These are phyloP conservation scores for Morelia viridis DNA, from an alignment of 2,797 vertebrate species.

Conservation along the genomic window DNA sequence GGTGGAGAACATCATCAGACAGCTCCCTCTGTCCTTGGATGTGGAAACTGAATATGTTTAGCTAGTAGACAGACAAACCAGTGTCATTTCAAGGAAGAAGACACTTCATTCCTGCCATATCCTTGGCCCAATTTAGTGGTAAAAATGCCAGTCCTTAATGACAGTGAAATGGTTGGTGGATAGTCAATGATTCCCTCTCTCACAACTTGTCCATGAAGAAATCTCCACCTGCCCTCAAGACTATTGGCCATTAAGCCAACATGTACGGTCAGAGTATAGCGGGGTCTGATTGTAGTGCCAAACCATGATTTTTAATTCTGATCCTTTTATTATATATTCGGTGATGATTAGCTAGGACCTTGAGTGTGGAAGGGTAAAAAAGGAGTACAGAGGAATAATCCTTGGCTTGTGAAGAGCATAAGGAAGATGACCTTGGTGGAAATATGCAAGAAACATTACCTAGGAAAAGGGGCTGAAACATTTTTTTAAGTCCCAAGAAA, in stretches of 20 bases:
- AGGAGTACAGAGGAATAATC: not conserved
- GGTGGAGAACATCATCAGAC: not conserved
- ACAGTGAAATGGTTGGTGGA: not conserved
- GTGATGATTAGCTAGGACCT: not conserved
- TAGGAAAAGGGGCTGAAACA: not conserved
- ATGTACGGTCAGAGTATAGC: not conserved
- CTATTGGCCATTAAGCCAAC: not conserved
- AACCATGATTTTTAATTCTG: not conserved
- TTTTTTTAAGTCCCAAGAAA: not conserved
- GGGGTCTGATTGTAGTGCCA: not conserved
- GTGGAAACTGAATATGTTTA: not conserved
- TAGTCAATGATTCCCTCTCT: not conserved
- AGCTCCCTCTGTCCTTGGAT: not conserved
- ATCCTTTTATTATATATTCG: not conserved
- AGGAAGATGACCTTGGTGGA: not conserved
- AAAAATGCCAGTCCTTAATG: not conserved
- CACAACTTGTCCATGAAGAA: not conserved
- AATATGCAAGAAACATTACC: not conserved
- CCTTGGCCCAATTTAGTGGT: not conserved
- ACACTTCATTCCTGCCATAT: not conserved
- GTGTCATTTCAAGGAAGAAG: not conserved
- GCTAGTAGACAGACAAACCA: not conserved
- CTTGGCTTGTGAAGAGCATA: not conserved
- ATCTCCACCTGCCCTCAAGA: not conserved
- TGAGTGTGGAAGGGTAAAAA: not conserved